Base-by-base conservation (phyloP, 2,797 vertebrate genomes). In the Choloepus didactylus region DNA sequence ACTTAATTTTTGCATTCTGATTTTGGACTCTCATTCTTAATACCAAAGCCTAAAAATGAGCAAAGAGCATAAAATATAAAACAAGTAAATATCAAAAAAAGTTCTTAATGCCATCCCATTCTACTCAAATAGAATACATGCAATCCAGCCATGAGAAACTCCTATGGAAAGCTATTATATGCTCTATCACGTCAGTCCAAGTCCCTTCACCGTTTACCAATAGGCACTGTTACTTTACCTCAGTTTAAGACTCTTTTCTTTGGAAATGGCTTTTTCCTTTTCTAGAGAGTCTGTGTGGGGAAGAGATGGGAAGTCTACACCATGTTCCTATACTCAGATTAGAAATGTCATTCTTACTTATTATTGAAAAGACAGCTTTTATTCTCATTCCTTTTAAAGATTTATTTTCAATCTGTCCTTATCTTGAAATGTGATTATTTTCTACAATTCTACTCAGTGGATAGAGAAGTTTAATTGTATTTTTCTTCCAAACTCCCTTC, bases 61-160 rank as follows among this genome's bases (percentile, higher is more conserved):
- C 54, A 56, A 96, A 73, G n/a, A 27, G 95, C 69, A 62, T 76
- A 76, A 86, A 85, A 97, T 35, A 77, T 4, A 95, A 96, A 11
- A 92, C 93, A 95, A 91, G 67, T 66, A 73, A 66, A 81, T 21
- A 94, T 3, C 29, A 96, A 80, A 95, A 96, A 73, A 80, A 95
- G 95, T 69, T 38, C 90, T 80, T 95, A n/a, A 56, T 27, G 67
- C 11, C 27, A 41, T 25, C 15, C 64, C 51, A 60, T 29, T 70
- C 79, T 44, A 69, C 35, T 38, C 38, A 95, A 72, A 91, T 70
- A 81, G 96, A 91, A 85, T 82, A 92, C 85, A 91, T 25, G 46
- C 27, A 87, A 73, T 73, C 14, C 91, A 95, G 70, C 91, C 19
- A 89, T 67, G 77, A 90, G 0, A 0, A 7, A 95, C 3, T 94